Evolutionary conservation across 1,140 invertebrate species (phyloP).

Genomic region (Drosophila truncata): DNA sequence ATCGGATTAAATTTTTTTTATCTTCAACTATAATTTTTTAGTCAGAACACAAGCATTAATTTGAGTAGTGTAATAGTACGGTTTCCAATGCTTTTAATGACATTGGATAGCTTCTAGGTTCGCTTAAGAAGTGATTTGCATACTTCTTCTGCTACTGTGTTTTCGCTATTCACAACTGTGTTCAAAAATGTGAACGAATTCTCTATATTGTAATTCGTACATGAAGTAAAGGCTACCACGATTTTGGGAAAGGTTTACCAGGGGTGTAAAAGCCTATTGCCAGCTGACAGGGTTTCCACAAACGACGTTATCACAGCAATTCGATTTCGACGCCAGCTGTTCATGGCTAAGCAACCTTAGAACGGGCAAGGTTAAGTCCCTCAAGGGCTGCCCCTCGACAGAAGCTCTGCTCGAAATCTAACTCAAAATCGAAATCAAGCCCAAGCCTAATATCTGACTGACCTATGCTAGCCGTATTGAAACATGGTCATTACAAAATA

Average conservation of each 20-base stretch:
- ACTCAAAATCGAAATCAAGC: conserved; percentile 19
- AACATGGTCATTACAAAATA: conserved; percentile 72
- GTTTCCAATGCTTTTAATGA: not conserved
- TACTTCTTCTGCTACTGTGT: too few species aligned
- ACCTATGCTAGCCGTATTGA: conserved; percentile 71
- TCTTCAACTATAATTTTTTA: not conserved
- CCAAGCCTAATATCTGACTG: conserved; percentile 36
- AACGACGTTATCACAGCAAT: not conserved
- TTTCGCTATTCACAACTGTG: not conserved
- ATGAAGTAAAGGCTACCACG: not conserved
- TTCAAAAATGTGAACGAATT: not conserved
- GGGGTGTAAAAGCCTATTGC: not conserved
- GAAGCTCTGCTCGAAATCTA: conserved; percentile 2
- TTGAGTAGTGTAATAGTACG: too few species aligned
- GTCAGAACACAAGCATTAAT: not conserved
- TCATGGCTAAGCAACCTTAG: conserved; percentile 51
- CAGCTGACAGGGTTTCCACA: not conserved
- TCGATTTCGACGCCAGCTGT: conserved; percentile 1
- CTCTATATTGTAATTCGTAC: conserved; percentile 2
- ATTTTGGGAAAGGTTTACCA: not conserved
- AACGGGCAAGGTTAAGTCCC: conserved; percentile 61
- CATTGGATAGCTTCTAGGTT: not conserved
- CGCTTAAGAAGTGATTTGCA: not conserved
- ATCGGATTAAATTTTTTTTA: not conserved
- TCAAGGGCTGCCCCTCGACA: conserved; percentile 32